phyloP scores from a whole-genome alignment of 2,113 vertebrate genomes.

The Sylvietta virens region DNA sequence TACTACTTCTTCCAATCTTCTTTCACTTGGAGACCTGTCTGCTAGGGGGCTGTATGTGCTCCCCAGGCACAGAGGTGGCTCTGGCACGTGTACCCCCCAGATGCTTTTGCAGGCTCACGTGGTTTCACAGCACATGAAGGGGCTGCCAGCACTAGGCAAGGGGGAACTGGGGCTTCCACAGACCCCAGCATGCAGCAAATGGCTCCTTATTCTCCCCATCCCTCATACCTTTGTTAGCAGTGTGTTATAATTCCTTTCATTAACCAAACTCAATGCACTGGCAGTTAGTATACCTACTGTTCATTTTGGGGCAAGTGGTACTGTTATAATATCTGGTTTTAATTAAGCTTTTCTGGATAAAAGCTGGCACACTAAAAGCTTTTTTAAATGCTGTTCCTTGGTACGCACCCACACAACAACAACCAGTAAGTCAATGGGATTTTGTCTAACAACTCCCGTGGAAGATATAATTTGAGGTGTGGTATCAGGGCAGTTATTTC shows the following conservation, averaged over 20 bases:
- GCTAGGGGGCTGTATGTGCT: not conserved
- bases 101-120: not conserved
- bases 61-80: slow-evolving; percentile 3
- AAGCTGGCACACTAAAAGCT: slow-evolving; percentile 3
- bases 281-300: not conserved
- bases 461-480: not conserved
- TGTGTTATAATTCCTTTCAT: slow-evolving; percentile 19
- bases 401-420: not conserved
- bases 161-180: not conserved
- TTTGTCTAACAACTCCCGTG: not conserved
- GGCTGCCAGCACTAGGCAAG: not conserved
- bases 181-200: not conserved
- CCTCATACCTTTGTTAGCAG: not conserved
- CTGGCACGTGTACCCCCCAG: not conserved
- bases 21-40: slow-evolving; percentile 1
- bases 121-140: not conserved
- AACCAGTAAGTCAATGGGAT: not conserved
- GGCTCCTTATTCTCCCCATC: slow-evolving; percentile 12
- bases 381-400: not conserved
- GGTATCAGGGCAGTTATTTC: slow-evolving; percentile 2
- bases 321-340: slow-evolving; percentile 23
- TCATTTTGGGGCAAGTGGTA: slow-evolving; percentile 10
- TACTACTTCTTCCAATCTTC: not conserved
- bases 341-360: slow-evolving; percentile 31
- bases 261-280: not conserved